Base-by-base conservation (phyloP, 1,140 invertebrate species). In the Eueides isabella region DNA sequence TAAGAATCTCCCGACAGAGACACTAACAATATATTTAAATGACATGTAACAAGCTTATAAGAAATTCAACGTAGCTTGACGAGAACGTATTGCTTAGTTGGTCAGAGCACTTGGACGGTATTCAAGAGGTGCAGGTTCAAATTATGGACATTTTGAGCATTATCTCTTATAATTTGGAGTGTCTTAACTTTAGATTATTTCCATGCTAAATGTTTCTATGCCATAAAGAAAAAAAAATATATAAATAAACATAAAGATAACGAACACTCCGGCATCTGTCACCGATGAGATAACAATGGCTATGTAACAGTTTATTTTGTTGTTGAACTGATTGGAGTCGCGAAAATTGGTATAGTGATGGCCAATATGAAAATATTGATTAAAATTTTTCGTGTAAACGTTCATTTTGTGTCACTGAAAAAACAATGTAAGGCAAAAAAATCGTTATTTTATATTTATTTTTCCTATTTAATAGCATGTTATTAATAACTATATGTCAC, bases 251-350 rank as follows among this genome's bases (percentile, higher is more conserved):
- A 84, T 61, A 14, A 65, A 69, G 69, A 62, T 79, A 75, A 80
- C 78, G 69, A 83, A 85, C 76, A 72, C 86, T 88, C 85, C 87
- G 86, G 88, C 83, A 87, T 85, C 71, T 85, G 86, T 81, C 86
- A 67, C 77, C 76, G 75, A 68, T 68, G 75, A 79, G 75, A 79
- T 71, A 83, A 80, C 80, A 73, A 66, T 71, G 69, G 44, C 23
- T 48, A 61, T 71, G 75, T 74, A 79, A 76, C 75, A 67, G 75
- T 78, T 80, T 76, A 73, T 82, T 80, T 80, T 82, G 72, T 67
- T 68, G 76, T 74, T 82, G 77, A 78, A 76, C 78, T 82, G 80
- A 82, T 80, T 82, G 75, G 71, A 70, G 73, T 75, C 74, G 71
- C 48, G 31, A 48, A 71, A 79, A 88, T 88, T 85, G 83, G 75